Conservation (phyloP, 2,797 vertebrate species). For the Florisuga fusca region DNA sequence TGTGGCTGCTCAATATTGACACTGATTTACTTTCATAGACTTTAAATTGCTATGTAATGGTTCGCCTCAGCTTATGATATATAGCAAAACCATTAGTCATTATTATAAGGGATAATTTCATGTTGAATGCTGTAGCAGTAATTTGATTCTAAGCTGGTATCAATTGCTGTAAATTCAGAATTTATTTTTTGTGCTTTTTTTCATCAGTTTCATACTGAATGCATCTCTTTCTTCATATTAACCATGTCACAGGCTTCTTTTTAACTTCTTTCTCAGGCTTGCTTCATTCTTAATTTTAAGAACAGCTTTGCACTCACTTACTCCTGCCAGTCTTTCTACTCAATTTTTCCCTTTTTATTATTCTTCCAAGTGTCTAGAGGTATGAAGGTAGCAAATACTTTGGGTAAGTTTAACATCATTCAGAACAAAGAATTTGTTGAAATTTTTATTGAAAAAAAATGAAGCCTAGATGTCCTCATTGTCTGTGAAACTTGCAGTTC, state of each 20-base stretch:
- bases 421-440: conserved; percentile 8
- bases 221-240: background rate
- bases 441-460: background rate
- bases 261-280: background rate
- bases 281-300: background rate
- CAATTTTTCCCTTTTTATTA: background rate
- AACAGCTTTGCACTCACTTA: background rate
- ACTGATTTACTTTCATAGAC: background rate
- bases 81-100: background rate
- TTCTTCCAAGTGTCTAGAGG: background rate
- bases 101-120: background rate
- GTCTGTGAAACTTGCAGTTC: background rate
- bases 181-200: background rate
- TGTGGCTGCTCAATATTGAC: conserved; percentile 10
- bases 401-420: background rate
- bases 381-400: background rate
- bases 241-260: rapidly evolving
- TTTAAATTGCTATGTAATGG: background rate
- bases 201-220: background rate
- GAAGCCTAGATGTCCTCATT: background rate
- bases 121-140: background rate
- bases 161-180: background rate
- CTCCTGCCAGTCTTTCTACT: background rate
- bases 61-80: background rate
- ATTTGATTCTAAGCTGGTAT: background rate